phyloP scores from a whole-genome alignment of 2,797 vertebrate species.

The Phalanger gymnotis region DNA sequence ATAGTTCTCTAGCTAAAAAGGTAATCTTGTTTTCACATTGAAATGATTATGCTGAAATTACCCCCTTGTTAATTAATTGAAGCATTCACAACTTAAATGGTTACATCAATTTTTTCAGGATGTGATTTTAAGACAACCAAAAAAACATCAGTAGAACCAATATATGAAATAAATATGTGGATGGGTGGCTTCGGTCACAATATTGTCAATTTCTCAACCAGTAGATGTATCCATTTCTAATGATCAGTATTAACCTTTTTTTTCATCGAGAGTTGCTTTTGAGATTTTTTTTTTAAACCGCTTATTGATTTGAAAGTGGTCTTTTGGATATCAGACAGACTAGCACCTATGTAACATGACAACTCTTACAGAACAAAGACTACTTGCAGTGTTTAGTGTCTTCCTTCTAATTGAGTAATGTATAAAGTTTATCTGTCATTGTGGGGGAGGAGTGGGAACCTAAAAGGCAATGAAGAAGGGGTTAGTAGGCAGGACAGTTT shows the following conservation, averaged over 20 bases:
- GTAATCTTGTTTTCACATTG: conserved; percentile 18
- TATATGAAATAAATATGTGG: conserved; percentile 23
- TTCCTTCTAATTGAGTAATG: not conserved
- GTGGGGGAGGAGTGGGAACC: not conserved
- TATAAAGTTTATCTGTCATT: not conserved
- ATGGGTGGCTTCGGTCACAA: not conserved
- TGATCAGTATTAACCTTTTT: conserved; percentile 8
- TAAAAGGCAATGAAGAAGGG: not conserved
- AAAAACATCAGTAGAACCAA: not conserved
- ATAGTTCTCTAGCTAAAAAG: not conserved
- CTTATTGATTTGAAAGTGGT: conserved; percentile 46
- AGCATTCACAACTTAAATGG: not conserved
- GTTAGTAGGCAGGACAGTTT: not conserved
- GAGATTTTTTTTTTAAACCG: not conserved
- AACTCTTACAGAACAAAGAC: conserved; percentile 25
- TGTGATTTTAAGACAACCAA: conserved; percentile 1
- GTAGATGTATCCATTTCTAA: not conserved
- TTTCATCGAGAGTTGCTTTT: conserved; percentile 41
- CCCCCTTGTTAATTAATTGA: conserved; percentile 11
- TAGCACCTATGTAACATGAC: not conserved
- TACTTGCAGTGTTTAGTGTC: conserved; percentile 25
- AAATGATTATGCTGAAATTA: not conserved
- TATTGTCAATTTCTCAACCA: conserved; percentile 3
- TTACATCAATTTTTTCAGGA: conserved; percentile 24
- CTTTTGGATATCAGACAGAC: conserved; percentile 21